A percentile compares a stretch with the other conserved stretches of the same genome.
phyloP scores from a whole-genome alignment of 2,888 invertebrate species.

The Plebejus melissa region DNA sequence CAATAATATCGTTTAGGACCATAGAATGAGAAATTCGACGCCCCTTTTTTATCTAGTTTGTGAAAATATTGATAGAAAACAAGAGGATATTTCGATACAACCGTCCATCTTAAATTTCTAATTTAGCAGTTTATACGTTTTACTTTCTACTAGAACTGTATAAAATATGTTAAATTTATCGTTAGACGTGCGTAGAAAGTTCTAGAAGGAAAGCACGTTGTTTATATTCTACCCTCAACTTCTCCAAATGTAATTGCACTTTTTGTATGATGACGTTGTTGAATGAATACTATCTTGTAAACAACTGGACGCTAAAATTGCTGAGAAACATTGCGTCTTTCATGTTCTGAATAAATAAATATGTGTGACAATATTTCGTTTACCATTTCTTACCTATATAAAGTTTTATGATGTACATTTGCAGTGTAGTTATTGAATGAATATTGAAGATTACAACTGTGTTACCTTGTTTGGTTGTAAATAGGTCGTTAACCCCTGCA shows the following conservation, averaged over 20 bases:
- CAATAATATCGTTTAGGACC: background rate
- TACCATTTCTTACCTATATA: background rate
- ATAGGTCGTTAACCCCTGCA: slow-evolving; percentile 15
- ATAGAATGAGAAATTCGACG: background rate
- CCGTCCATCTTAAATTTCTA: slow-evolving; percentile 29
- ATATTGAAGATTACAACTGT: background rate
- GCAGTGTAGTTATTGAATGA: background rate
- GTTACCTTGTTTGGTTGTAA: slow-evolving; percentile 17
- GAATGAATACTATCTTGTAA: slow-evolving; percentile 38
- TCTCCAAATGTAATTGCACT: slow-evolving; percentile 33
- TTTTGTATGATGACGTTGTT: slow-evolving; percentile 73
- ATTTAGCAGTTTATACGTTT: slow-evolving; percentile 19
- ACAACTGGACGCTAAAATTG: slow-evolving; percentile 9
- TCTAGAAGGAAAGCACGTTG: slow-evolving; percentile 43
- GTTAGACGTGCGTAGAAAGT: background rate
- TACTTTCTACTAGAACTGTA: background rate
- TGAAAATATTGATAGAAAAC: background rate
- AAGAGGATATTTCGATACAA: background rate
- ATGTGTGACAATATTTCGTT: background rate
- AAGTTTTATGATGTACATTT: background rate
- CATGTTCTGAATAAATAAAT: background rate
- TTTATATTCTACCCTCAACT: slow-evolving; percentile 61
- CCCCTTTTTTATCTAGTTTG: background rate
- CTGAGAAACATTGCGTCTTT: background rate
- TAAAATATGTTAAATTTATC: background rate